phyloP scores from a whole-genome alignment of 2,888 invertebrate genomes.

The Drosophila cognata region DNA sequence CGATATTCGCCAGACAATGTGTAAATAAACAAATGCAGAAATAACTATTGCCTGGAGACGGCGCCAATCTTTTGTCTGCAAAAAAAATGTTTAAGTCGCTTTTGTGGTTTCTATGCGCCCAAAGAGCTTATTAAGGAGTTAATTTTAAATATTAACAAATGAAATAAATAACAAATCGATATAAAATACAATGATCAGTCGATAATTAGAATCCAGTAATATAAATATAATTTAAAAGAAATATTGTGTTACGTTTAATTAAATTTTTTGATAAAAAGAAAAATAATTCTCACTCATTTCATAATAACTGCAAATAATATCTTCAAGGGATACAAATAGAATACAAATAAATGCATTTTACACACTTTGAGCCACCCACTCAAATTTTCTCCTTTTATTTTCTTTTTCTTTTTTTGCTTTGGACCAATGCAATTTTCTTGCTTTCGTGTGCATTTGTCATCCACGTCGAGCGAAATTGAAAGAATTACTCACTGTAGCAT shows the following conservation, averaged over 20 bases:
- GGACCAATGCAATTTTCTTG: conserved; percentile 16
- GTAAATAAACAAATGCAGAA: conserved; percentile 56
- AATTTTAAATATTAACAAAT: neutral
- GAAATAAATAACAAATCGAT: neutral
- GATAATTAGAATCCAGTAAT: neutral
- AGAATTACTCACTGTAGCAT: conserved; percentile 31
- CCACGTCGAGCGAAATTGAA: conserved; percentile 12
- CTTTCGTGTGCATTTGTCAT: conserved; percentile 33
- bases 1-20: conserved; percentile 43
- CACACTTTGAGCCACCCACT: neutral
- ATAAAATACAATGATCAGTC: neutral
- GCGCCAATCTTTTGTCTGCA: conserved; percentile 11
- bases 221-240: neutral
- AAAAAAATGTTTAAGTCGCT: neutral
- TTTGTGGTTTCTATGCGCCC: neutral
- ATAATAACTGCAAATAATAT: no score
- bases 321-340: neutral
- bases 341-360: neutral
- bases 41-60: conserved; percentile 35
- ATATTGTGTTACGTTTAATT: neutral
- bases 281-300: neutral
- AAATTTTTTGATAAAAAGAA: neutral
- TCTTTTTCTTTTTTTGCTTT: conserved; percentile 4
- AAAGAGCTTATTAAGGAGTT: neutral
- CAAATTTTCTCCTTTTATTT: neutral